Conservation (phyloP, 1,140 invertebrate genomes). For the Eufriesea mexicana region DNA sequence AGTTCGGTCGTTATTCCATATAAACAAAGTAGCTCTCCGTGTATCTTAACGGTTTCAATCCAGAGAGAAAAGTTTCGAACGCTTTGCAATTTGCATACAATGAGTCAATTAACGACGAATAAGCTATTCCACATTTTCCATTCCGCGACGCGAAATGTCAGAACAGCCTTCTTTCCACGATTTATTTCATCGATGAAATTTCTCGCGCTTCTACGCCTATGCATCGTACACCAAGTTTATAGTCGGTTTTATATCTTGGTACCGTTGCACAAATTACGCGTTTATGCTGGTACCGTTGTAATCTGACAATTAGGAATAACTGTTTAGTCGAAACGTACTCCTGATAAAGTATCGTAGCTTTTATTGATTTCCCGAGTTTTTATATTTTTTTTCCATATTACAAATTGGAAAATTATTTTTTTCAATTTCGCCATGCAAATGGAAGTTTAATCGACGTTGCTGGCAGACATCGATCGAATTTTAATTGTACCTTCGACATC, state of each 20-base stretch:
- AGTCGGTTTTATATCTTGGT: not conserved
- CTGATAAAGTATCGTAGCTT: not conserved
- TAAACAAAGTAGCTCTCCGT: not conserved
- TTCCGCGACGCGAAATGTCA: too few relatives aligned
- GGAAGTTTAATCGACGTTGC: too few relatives aligned
- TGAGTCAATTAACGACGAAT: not conserved
- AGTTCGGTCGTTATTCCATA: not conserved
- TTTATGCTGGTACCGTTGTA: not conserved
- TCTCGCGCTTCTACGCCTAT: not conserved
- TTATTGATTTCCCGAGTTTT: not conserved
- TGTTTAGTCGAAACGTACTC: not conserved
- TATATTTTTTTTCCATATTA: too few relatives aligned
- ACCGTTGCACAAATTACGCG: slow-evolving; percentile 11
- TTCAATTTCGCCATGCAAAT: too few relatives aligned
- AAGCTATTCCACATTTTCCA: not conserved
- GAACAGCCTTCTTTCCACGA: not conserved
- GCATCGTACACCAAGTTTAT: not conserved
- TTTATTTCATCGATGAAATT: not conserved
- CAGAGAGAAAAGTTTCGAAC: not conserved
- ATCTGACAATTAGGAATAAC: not conserved
- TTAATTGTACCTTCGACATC: not conserved
- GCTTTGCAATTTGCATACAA: not conserved
- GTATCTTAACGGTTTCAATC: not conserved
- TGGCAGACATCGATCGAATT: too few relatives aligned
- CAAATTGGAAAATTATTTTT: too few relatives aligned